These are phyloP conservation scores for Phrynocephalus vlangalii DNA, from an alignment of 2,797 vertebrate species.

Conservation along the genomic window DNA sequence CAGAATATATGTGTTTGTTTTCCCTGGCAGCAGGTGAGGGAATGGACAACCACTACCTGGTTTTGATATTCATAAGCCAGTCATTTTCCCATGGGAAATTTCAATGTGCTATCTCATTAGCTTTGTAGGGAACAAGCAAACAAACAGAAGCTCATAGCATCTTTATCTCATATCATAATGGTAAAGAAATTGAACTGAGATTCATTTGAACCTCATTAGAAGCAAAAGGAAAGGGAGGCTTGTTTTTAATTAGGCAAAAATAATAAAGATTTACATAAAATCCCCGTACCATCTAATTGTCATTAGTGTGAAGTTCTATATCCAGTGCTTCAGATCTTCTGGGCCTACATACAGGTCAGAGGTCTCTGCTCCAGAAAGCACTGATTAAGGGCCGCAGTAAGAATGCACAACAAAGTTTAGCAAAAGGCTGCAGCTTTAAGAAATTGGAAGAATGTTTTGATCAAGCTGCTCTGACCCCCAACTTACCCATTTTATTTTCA, in stretches of 20 bases:
- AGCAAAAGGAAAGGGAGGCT: slow-evolving; percentile 29
- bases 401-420: slow-evolving; percentile 14
- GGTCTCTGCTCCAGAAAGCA: slow-evolving; percentile 11
- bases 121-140: background rate
- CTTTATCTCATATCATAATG: slow-evolving; percentile 30
- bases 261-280: slow-evolving; percentile 28
- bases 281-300: background rate
- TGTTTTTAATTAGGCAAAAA: slow-evolving; percentile 38
- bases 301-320: slow-evolving; percentile 18
- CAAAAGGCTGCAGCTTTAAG: slow-evolving; percentile 18
- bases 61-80: background rate
- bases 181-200: slow-evolving; percentile 26
- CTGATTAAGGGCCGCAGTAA: background rate
- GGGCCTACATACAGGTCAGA: slow-evolving; percentile 9
- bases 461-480: background rate
- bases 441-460: slow-evolving; percentile 1
- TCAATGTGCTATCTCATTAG: background rate
- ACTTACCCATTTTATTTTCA: background rate
- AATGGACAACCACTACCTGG: background rate
- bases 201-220: slow-evolving; percentile 36
- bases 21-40: background rate
- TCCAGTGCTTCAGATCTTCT: background rate
- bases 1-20: background rate
- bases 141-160: background rate
- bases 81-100: slow-evolving; percentile 11